These are phyloP conservation scores for Crematogaster levior DNA, from an alignment of 2,888 invertebrate genomes.

Conservation along the genomic window DNA sequence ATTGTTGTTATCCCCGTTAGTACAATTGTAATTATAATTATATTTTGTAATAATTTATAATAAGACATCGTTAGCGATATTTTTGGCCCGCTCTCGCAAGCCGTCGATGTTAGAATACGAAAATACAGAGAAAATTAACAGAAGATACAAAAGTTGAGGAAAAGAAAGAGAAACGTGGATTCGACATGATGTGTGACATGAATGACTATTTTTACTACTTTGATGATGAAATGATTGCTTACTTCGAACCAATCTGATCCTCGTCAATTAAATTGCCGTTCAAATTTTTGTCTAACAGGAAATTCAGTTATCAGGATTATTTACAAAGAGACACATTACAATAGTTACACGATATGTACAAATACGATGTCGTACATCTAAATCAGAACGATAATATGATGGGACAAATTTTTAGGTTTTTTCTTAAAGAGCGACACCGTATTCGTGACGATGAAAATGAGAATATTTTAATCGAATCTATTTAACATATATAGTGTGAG, in stretches of 20 bases:
- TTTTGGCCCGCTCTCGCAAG: background rate
- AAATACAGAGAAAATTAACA: background rate
- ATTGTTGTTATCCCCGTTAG: background rate
- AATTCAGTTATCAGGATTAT: conserved; percentile 64
- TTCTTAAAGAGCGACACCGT: conserved; percentile 44
- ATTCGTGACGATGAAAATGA: conserved; percentile 32
- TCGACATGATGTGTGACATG: conserved; percentile 21
- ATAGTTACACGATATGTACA: conserved; percentile 57
- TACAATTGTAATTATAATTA: conserved; percentile 7
- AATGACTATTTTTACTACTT: background rate
- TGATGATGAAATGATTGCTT: conserved; percentile 29
- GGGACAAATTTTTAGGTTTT: background rate
- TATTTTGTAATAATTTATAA: conserved; percentile 4
- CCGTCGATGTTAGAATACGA: conserved; percentile 26
- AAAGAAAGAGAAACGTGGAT: conserved; percentile 18
- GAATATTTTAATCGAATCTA: conserved; percentile 38
- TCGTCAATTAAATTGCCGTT: conserved; percentile 39
- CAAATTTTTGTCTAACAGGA: conserved; percentile 24
- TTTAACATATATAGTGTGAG: conserved; percentile 60
- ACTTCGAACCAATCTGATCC: conserved; percentile 33
- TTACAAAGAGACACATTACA: conserved; percentile 62
- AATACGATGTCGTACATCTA: conserved; percentile 51
- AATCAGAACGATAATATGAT: conserved; percentile 38
- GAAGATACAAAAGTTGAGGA: conserved; percentile 20
- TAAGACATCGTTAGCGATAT: conserved; percentile 15